Percentiles rank a stretch among this genome's conserved stretches.
These are phyloP conservation scores for Tyto alba DNA, from an alignment of 2,113 vertebrate genomes.

Conservation along the genomic window DNA sequence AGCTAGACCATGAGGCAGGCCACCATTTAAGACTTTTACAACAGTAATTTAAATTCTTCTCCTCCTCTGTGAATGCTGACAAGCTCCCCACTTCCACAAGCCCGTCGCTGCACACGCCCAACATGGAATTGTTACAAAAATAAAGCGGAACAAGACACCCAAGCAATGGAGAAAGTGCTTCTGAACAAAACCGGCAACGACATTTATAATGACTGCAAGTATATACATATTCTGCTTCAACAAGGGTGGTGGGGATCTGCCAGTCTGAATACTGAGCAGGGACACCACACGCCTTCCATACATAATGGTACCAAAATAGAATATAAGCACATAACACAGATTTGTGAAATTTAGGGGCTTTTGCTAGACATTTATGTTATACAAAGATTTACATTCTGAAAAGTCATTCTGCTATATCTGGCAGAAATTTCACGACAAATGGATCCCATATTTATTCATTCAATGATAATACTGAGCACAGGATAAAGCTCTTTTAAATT, in stretches of 20 bases:
- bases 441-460: slow-evolving; percentile 31
- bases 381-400: slow-evolving; percentile 43
- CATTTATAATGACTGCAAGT: background rate
- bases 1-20: background rate
- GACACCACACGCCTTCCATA: background rate
- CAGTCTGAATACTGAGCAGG: slow-evolving; percentile 17
- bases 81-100: background rate
- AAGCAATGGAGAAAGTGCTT: background rate
- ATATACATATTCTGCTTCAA: background rate
- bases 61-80: background rate
- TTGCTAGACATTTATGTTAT: background rate
- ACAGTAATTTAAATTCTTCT: background rate
- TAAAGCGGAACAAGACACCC: background rate
- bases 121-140: background rate
- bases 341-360: background rate
- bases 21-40: background rate
- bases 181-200: background rate
- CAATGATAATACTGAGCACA: background rate
- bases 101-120: background rate
- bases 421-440: slow-evolving; percentile 36
- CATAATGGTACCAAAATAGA: background rate
- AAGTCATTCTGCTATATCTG: background rate
- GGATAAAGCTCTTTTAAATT: slow-evolving; percentile 32
- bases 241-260: background rate
- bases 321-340: background rate